Evolutionary conservation across 2,888 invertebrate genomes (phyloP).

Genomic region (Yponomeuta evonymella): DNA sequence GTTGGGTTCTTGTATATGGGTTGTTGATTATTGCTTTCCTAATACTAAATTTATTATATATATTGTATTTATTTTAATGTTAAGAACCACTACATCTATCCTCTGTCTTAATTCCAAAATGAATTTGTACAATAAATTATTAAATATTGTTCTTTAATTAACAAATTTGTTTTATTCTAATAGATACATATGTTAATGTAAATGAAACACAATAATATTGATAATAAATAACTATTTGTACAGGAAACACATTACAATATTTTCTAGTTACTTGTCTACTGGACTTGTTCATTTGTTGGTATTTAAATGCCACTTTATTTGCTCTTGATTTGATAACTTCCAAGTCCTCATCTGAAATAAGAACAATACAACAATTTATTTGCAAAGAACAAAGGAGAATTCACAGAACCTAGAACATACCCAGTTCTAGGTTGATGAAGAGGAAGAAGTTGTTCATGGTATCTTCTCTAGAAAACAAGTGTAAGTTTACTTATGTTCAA

Average conservation of each 20-base stretch:
- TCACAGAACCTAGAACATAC: too few relatives aligned
- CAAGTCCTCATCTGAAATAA: conserved; percentile 49
- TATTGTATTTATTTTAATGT: conserved; percentile 51
- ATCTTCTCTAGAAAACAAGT: too few relatives aligned
- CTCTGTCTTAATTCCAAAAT: conserved; percentile 69
- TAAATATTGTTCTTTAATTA: conserved; percentile 52
- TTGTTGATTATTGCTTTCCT: conserved; percentile 53
- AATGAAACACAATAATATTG: conserved; percentile 35
- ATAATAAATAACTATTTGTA: conserved; percentile 61
- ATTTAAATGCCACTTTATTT: conserved; percentile 32
- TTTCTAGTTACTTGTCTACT: conserved; percentile 52
- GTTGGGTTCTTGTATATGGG: conserved; percentile 63
- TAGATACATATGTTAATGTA: conserved; percentile 25
- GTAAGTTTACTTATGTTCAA: too few relatives aligned
- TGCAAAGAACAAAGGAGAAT: too few relatives aligned
- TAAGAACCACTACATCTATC: conserved; percentile 53
- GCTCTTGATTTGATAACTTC: conserved; percentile 38
- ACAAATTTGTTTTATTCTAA: conserved; percentile 32
- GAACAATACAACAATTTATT: conserved; percentile 16
- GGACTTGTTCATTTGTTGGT: conserved; percentile 29
- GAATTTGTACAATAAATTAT: conserved; percentile 67
- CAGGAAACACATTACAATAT: conserved; percentile 55
- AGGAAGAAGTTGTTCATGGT: too few relatives aligned
- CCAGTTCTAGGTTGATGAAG: too few relatives aligned
- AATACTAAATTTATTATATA: conserved; percentile 42